phyloP scores from a whole-genome alignment of 2,113 vertebrate genomes.

The Ranitomeya imitator region DNA sequence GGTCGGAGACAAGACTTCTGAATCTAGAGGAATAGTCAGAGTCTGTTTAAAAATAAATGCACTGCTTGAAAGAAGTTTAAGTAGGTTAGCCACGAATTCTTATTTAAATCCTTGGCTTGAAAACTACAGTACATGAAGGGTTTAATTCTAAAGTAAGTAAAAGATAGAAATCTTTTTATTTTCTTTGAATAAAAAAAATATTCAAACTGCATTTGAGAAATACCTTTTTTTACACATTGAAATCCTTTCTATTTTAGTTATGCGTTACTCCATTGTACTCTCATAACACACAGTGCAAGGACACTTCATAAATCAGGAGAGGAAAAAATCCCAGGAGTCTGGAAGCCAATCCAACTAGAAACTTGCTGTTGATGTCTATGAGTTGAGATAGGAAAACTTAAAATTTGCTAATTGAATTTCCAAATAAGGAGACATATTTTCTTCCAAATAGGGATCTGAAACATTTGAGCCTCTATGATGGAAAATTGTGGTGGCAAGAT shows the following conservation, averaged over 20 bases:
- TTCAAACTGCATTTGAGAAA: not conserved
- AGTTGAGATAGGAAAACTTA: not conserved
- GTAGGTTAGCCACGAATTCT: constrained; percentile 48
- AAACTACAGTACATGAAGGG: constrained; percentile 45
- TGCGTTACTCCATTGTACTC: not conserved
- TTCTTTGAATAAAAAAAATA: constrained; percentile 5
- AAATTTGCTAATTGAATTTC: not conserved
- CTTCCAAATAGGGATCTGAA: not conserved
- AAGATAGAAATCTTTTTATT: constrained; percentile 40
- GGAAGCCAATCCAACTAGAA: not conserved
- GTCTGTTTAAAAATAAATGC: constrained; percentile 50
- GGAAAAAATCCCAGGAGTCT: not conserved
- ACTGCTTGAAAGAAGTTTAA: constrained; percentile 42
- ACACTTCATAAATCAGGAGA: not conserved
- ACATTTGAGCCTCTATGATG: not conserved
- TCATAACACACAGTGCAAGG: not conserved
- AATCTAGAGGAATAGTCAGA: constrained; percentile 25
- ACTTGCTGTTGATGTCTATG: not conserved
- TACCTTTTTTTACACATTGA: not conserved
- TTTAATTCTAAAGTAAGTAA: constrained; percentile 32
- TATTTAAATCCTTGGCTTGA: constrained; percentile 37
- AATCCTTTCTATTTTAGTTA: not conserved
- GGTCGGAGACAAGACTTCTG: constrained; percentile 13
- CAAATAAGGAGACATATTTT: not conserved
- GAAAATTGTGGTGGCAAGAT: not conserved